Percentiles rank a stretch among this genome's conserved stretches.
These are phyloP conservation scores for Suricata suricatta DNA, from an alignment of 2,113 vertebrate species.

Conservation along the genomic window DNA sequence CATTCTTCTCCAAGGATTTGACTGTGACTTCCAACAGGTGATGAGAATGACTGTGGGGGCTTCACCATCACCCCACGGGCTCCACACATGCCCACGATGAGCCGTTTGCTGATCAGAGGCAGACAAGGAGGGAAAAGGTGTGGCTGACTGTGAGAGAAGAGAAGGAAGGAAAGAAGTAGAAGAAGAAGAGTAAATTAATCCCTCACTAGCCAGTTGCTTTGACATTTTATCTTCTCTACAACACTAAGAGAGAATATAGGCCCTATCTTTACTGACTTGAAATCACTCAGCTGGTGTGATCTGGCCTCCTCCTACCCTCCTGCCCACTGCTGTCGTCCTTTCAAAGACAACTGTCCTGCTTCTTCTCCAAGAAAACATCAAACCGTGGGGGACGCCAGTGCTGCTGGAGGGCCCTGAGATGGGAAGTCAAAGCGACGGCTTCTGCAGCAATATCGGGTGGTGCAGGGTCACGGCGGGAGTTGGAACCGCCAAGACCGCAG, in stretches of 20 bases:
- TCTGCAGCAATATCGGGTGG: too few species aligned
- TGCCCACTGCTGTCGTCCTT: rapidly evolving
- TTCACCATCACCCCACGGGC: rapidly evolving
- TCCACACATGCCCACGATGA: neutral
- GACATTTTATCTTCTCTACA: neutral
- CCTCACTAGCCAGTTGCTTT: neutral
- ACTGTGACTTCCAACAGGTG: neutral
- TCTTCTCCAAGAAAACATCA: neutral
- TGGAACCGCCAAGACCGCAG: too few species aligned
- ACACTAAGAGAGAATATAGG: neutral
- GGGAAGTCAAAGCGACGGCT: too few species aligned
- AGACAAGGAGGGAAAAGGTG: neutral
- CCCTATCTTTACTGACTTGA: neutral
- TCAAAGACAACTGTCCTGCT: neutral
- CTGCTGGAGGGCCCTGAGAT: neutral
- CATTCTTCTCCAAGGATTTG: neutral
- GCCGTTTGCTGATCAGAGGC: neutral
- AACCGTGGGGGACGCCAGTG: neutral
- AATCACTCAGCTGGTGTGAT: neutral
- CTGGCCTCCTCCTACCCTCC: neutral
- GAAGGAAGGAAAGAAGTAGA: neutral
- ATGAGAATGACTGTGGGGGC: neutral
- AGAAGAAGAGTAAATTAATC: neutral
- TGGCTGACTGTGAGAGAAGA: neutral
- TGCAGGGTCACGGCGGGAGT: too few species aligned